These are phyloP conservation scores for Anoplolepis gracilipes DNA, from an alignment of 1,140 invertebrate genomes.

Conservation along the genomic window DNA sequence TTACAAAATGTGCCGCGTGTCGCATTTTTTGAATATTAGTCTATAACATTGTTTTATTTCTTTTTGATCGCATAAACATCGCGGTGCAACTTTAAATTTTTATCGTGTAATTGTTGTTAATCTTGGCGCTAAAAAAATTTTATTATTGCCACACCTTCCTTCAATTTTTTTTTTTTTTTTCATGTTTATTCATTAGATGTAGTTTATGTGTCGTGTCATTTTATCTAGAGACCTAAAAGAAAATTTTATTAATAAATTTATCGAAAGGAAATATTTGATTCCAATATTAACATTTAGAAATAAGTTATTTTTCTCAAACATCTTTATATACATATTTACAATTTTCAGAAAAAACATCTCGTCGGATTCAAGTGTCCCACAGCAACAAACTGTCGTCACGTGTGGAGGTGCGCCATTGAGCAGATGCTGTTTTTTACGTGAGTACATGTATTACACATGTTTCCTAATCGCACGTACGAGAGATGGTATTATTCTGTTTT, in stretches of 20 bases:
- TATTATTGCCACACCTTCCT: too few species aligned
- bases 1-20: not conserved
- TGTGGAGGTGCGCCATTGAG: constrained; percentile 98
- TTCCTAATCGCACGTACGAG: not conserved
- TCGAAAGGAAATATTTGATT: too few species aligned
- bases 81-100: not conserved
- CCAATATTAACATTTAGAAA: not conserved
- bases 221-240: too few species aligned
- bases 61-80: not conserved
- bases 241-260: not conserved
- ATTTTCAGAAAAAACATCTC: constrained; percentile 97
- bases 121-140: too few species aligned
- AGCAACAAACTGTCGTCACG: constrained; percentile 95
- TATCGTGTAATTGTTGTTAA: not conserved
- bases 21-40: not conserved
- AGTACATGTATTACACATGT: constrained; percentile 84
- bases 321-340: constrained; percentile 40
- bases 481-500: not conserved
- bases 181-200: not conserved
- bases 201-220: not conserved
- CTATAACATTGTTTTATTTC: constrained; percentile 10
- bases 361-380: constrained; percentile 98
- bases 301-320: constrained; percentile 3
- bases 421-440: constrained; percentile 99
- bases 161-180: not conserved